Base-by-base conservation (phyloP, 2,797 vertebrate species). In the Choloepus didactylus region DNA sequence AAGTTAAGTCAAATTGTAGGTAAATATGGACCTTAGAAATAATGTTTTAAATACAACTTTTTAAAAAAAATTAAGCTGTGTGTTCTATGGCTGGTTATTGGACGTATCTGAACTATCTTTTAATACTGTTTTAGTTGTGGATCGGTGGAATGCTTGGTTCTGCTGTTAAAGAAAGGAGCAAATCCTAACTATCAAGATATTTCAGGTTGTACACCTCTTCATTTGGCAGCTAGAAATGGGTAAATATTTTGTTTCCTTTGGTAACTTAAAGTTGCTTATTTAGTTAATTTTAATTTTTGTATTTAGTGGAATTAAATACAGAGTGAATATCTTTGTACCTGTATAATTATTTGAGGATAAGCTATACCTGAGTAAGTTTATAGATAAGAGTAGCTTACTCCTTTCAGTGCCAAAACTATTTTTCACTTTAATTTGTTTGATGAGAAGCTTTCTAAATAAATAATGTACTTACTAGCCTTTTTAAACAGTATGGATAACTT, bases 151-250 rank as follows among this genome's bases (percentile, higher is more conserved):
- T 99, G 99, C 98, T 98, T 99, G 96, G 98, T 99, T 96, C 98
- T 99, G 6, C 98, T 99, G 95, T 97, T 99, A 97, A 99, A 99
- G 98, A 99, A 99, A 98, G 99, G 99, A 97, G 99, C 99, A 95
- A 99, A 99, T 97, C 99, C 99, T 80, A 99, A 99, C 97, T 99
- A 99, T 98, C 99, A 99, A 97, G 99, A 99, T 98, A 99, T 99
- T 98, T 99, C 99, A 5, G 99, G 99, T 94, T 99, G 99, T 87
- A 99, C 99, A 6, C 99, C 99, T 31, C 99, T 99, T 89, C 99
- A 99, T 97, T 98, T 99, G 77, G 99, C 99, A 94, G 99, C 99
- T 64, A 98, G 99, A 97, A 99, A 99, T 86, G 99, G 99, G 99
- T 99, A 99, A 95, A 96, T 94, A 96, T 93, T 94, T 88, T 0